phyloP scores from a whole-genome alignment of 2,113 vertebrate genomes.

The Microtus oregoni region DNA sequence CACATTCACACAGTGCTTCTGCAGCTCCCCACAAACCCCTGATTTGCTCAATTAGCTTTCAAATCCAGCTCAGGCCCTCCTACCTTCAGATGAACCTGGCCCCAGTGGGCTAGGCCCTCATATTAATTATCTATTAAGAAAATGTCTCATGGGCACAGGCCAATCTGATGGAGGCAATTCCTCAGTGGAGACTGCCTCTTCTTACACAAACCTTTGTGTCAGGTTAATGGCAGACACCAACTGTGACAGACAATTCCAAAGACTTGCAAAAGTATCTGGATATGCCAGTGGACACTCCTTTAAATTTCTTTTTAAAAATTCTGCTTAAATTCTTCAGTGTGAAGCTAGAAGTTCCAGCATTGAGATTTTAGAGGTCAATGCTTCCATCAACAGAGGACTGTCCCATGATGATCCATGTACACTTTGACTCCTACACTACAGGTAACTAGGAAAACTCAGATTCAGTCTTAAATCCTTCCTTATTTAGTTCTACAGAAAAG shows the following conservation, averaged over 20 bases:
- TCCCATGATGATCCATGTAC: accelerated
- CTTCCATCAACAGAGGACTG: background rate
- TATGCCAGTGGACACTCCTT: background rate
- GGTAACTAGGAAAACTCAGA: background rate
- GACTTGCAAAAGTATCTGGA: background rate
- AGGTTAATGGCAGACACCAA: background rate
- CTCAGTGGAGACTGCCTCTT: background rate
- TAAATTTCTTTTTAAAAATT: background rate
- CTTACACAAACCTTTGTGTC: background rate
- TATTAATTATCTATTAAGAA: background rate
- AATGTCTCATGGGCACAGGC: background rate
- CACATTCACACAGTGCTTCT: background rate
- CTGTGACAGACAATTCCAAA: background rate
- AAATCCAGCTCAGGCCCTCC: too few species aligned
- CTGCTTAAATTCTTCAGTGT: background rate
- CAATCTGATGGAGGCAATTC: background rate
- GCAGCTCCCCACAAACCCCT: background rate
- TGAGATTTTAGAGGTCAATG: background rate
- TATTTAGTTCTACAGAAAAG: background rate
- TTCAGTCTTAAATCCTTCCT: background rate
- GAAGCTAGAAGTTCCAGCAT: background rate
- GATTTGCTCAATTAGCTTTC: background rate
- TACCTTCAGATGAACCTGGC: background rate
- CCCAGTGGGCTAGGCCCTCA: background rate
- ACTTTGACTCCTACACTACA: background rate